These are phyloP conservation scores for Pollenia labialis DNA, from an alignment of 2,888 invertebrate species.

Conservation along the genomic window DNA sequence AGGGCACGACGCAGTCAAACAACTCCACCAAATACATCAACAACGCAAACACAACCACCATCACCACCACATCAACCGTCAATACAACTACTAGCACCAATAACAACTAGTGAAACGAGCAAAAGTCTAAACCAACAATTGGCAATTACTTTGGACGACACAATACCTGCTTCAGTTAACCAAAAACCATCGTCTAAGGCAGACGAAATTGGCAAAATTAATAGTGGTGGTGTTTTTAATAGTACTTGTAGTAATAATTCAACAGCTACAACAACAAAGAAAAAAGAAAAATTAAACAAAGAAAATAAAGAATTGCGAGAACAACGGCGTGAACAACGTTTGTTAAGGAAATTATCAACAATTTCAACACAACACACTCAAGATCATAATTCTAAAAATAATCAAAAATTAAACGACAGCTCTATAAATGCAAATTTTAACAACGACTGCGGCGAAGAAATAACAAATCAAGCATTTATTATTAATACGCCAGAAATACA, in stretches of 20 bases:
- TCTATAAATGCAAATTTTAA: slow-evolving; percentile 51
- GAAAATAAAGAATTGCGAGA: slow-evolving; percentile 64
- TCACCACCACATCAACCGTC: slow-evolving; percentile 65
- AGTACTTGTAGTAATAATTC: slow-evolving; percentile 53
- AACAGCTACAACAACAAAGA: slow-evolving; percentile 76
- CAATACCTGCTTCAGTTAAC: slow-evolving; percentile 74
- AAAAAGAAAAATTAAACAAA: slow-evolving; percentile 75
- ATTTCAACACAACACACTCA: slow-evolving; percentile 37
- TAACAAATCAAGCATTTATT: slow-evolving; percentile 36
- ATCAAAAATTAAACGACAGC: slow-evolving; percentile 47
- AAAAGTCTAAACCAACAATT: slow-evolving; percentile 75
- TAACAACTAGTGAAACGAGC: slow-evolving; percentile 67
- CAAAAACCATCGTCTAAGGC: slow-evolving; percentile 75
- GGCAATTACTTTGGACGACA: slow-evolving; percentile 76
- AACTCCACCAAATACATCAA: slow-evolving; percentile 81
- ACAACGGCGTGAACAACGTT: slow-evolving; percentile 72
- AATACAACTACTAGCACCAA: slow-evolving; percentile 63
- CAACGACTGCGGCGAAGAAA: slow-evolving; percentile 38
- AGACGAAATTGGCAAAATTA: slow-evolving; percentile 76
- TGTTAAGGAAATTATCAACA: slow-evolving; percentile 59
- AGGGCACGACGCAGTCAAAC: slow-evolving; percentile 87
- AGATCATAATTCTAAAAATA: slow-evolving; percentile 61
- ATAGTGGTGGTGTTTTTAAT: slow-evolving; percentile 48
- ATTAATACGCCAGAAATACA: slow-evolving; percentile 55
- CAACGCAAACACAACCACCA: slow-evolving; percentile 73